Evolutionary conservation across 53 echinoderm and acorn worm genomes (phyloP), one percentile per base, ranked within the genome.

Genomic region (Holothuria leucospilota): DNA sequence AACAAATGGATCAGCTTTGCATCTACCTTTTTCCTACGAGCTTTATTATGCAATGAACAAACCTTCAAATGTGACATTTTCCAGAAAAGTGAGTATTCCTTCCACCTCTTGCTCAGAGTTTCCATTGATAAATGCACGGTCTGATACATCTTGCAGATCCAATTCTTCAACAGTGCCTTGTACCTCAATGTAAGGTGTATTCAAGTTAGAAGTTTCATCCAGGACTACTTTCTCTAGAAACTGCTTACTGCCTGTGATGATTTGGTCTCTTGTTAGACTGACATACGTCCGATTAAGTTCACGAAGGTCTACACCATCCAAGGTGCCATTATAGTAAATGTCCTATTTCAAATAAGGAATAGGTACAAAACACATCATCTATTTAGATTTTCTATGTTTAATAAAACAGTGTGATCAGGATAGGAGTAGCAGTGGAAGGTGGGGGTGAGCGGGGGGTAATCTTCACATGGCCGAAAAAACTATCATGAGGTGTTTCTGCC

Each of bases 281-380:
- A 95, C 87, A 83, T 95, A 98, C 29, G 92, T 86, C 11, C 9
- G 15, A 73, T 88, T 86, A 24, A 98, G 79, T 26, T 83, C 46
- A 46, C 62, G 81, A 8, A 95, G 75, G 67, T 98, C 56, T 21
- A 95, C 88, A 5, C 93, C 94, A 69, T 93, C 92, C 13, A 98
- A 34, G 9, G 83, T 86, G 26, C 90, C 90, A 29, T 80, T 87
- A 52, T 87, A 88, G 51, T 39, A 63, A 7, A 94, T 52, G 42
- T 90, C 85, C 96, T 96, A 81, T 0, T 56, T 56, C 15, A 18
- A 56, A 9, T 16, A 56, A 56, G 5, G 18, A 56, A 46, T 5
- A 34, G 34, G 46, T 46, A 46, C 8, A 46, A 46, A 11, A 11
- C 46, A 46, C 46, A 46, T 46, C 46, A 46, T 2, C 46, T 9